Conservation (phyloP, 2,797 vertebrate species). For the Myotis vivesi region DNA sequence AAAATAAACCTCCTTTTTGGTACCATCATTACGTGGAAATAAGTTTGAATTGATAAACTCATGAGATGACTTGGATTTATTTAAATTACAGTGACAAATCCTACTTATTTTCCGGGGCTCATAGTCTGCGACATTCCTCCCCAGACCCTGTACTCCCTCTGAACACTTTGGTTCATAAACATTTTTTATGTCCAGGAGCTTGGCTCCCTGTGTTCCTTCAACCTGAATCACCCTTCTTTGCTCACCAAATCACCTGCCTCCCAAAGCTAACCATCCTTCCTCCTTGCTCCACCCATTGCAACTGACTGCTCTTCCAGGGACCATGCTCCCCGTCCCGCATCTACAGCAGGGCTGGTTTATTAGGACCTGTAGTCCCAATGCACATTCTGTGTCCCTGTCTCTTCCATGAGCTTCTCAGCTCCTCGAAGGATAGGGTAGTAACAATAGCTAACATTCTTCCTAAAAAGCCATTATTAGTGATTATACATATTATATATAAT, state of each 20-base stretch:
- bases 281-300: accelerated
- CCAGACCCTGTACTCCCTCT: accelerated
- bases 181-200: neutral
- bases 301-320: neutral
- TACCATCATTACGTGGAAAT: neutral
- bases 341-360: accelerated
- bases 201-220: neutral
- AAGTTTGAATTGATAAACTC: neutral
- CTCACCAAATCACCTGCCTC: neutral
- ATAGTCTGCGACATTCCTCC: neutral
- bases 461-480: neutral
- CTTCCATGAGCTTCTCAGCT: neutral
- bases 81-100: neutral
- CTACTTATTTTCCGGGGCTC: neutral
- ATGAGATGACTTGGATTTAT: neutral
- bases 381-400: neutral
- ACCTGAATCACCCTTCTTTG: neutral
- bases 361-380: neutral
- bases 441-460: neutral
- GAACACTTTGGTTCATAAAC: neutral
- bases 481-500: neutral
- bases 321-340: accelerated
- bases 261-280: too few species aligned
- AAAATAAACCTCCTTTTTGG: neutral
- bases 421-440: neutral